Base-by-base conservation (phyloP, 2,113 vertebrate species). In the Oenanthe melanoleuca region DNA sequence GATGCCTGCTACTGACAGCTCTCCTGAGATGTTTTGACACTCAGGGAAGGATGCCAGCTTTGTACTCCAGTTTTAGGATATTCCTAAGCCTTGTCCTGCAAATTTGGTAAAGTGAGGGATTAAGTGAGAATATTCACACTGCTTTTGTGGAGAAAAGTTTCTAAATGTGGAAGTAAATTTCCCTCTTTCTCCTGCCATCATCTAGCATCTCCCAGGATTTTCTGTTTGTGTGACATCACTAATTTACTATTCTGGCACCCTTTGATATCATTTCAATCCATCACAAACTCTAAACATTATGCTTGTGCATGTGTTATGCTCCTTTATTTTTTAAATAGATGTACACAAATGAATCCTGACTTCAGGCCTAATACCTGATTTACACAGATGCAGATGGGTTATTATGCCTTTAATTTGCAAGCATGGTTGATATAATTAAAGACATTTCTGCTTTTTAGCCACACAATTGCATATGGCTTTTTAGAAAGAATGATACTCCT, bases 401-500 rank as follows among this genome's bases (percentile, higher is more conserved):
- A 77, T 95, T 94, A 70, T 71, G 81, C 52, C 88, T 94, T 96
- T 78, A 78, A 88, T 94, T 94, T 90, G 75, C 72, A 86, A 94
- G 60, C 79, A 33, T 37, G 72, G 75, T 63, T 70, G 56, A 61
- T 90, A 38, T 93, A 88, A 88, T 93, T 93, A 89, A 92, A 94
- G 57, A 40, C 33, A 72, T 90, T 96, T 93, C 52, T 88, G 77
- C 82, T 86, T 93, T 94, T 93, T 89, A 95, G 92, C 38, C 88
- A 80, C 71, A 74, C 47, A 80, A 64, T 60, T 93, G 79, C 67
- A 90, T 74, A 66, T 80, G 42, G 66, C 50, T 73, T 82, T 88
- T 87, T 40, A 34, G 55, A 74, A 91, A 72, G 67, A 77, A 78
- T 22, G 20, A 83, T 80, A 49, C 42, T 91, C 71, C 37, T 83